These are phyloP conservation scores for Hormaphis cornu DNA, from an alignment of 1,140 invertebrate species.

Conservation along the genomic window DNA sequence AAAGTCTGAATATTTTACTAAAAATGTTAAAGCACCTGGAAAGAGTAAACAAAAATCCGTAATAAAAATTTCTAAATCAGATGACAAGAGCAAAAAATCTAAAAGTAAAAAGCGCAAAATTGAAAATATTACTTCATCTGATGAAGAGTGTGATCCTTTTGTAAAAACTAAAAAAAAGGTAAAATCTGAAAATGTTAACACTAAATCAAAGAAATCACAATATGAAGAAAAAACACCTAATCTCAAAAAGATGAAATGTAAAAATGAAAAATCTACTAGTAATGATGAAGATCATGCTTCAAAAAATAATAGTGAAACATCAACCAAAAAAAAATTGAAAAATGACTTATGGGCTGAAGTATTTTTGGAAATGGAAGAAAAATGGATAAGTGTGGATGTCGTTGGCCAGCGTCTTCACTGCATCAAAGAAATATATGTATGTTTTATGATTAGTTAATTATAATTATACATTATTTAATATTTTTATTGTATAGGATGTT, in stretches of 20 bases:
- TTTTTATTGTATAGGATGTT: background rate
- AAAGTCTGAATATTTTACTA: conserved; percentile 25
- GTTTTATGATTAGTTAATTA: no score
- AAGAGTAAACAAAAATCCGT: background rate
- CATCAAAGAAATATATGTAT: conserved; percentile 61
- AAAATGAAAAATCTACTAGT: conserved; percentile 40
- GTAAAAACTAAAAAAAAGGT: background rate
- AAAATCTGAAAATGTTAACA: conserved; percentile 10
- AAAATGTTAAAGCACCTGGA: background rate
- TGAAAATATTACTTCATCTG: background rate
- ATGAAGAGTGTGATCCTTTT: conserved; percentile 1
- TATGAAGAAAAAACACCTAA: background rate
- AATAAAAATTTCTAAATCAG: background rate
- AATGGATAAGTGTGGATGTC: conserved; percentile 72
- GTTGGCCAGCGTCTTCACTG: conserved; percentile 61
- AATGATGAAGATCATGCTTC: conserved; percentile 44
- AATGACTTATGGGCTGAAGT: conserved; percentile 79
- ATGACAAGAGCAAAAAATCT: background rate
- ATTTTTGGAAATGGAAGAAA: conserved; percentile 68
- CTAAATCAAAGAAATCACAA: background rate
- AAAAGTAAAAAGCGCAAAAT: background rate
- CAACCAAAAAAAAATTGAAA: conserved; percentile 43
- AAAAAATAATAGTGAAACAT: conserved; percentile 37
- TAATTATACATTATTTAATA: no score
- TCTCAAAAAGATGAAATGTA: background rate